These are phyloP conservation scores for Morbakka virulenta DNA, from an alignment of 30 jellyfish, hydroid and myxozoan species.

Conservation along the genomic window DNA sequence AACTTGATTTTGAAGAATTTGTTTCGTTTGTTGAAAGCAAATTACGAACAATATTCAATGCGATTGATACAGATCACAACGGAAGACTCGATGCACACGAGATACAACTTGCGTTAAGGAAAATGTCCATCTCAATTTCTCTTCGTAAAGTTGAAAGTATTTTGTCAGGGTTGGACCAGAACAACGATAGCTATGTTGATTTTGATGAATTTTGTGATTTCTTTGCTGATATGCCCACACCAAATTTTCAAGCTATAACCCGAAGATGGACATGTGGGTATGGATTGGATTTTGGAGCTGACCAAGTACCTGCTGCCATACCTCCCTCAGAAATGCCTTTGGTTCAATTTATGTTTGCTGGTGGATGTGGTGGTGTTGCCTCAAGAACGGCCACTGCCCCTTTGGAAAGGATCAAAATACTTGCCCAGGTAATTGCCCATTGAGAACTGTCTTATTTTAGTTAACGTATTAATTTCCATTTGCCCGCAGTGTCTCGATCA, in stretches of 20 bases:
- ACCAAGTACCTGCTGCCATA: constrained; percentile 67
- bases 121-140: constrained; percentile 37
- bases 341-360: constrained; percentile 75
- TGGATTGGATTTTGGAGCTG: constrained; percentile 77
- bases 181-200: constrained; percentile 47
- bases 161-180: constrained; percentile 59
- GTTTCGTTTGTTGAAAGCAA: constrained; percentile 53
- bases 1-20: constrained; percentile 54
- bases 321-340: constrained; percentile 88
- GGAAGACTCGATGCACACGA: constrained; percentile 54
- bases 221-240: constrained; percentile 82
- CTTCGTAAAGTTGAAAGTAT: constrained; percentile 51
- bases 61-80: constrained; percentile 53
- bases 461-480: too few species aligned
- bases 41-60: constrained; percentile 36
- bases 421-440: constrained; percentile 57
- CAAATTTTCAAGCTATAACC: constrained; percentile 49
- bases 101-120: constrained; percentile 39
- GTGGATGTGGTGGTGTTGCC: constrained; percentile 91
- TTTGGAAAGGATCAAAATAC: constrained; percentile 65
- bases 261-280: constrained; percentile 63
- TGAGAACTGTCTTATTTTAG: background rate
- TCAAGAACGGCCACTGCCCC: constrained; percentile 93
- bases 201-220: constrained; percentile 74
- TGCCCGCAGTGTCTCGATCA: too few species aligned